A percentile compares a stretch with the other conserved stretches of the same genome.
phyloP scores from a whole-genome alignment of 2,888 invertebrate species.

The Leucozona laternaria region DNA sequence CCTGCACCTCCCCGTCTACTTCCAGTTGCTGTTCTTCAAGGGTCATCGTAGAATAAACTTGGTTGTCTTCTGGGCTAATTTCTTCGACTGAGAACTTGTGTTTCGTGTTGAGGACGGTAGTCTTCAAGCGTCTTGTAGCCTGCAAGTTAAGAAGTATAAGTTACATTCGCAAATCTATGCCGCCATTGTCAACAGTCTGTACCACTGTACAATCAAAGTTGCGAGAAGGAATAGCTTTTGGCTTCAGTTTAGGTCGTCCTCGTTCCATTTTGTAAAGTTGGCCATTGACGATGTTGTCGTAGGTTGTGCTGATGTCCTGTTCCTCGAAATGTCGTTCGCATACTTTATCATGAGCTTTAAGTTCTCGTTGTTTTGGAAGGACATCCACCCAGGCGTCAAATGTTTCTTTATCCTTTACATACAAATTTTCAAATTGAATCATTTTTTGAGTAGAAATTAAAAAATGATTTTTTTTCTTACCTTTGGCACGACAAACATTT shows the following conservation, averaged over 20 bases:
- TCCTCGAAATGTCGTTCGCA: conserved; percentile 78
- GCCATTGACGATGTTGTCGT: conserved; percentile 79
- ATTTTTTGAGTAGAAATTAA: background rate
- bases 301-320: conserved; percentile 77
- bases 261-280: conserved; percentile 78
- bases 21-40: conserved; percentile 35
- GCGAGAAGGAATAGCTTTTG: conserved; percentile 77
- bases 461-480: conserved; percentile 50
- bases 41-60: background rate
- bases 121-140: background rate
- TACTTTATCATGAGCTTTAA: conserved; percentile 78
- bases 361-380: conserved; percentile 77
- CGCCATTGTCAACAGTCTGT: background rate
- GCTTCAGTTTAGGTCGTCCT: conserved; percentile 77
- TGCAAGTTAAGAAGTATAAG: background rate
- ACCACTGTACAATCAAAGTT: conserved; percentile 75
- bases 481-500: conserved; percentile 79
- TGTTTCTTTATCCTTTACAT: conserved; percentile 73
- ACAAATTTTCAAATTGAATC: background rate
- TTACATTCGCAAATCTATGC: too few relatives aligned
- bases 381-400: conserved; percentile 77
- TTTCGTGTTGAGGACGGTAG: background rate
- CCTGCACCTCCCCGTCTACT: conserved; percentile 50
- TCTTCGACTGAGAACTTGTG: background rate
- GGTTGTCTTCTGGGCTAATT: background rate